A percentile compares a stretch with the other conserved stretches of the same genome.
Evolutionary conservation across 2,888 invertebrate species (phyloP).

Genomic region (Trachelus tabidus): DNA sequence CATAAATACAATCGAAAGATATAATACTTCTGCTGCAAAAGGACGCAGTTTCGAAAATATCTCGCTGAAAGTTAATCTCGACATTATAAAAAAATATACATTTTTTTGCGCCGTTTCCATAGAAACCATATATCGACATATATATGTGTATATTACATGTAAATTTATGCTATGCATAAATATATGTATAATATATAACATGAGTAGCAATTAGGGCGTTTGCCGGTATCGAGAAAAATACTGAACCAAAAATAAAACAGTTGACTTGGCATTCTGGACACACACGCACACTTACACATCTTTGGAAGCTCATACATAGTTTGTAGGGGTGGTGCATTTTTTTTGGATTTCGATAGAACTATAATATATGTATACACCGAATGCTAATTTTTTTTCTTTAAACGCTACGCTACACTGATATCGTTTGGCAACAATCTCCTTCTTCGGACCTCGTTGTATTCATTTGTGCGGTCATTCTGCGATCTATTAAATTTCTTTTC

Average conservation of each 20-base stretch:
- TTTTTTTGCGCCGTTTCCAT: not conserved
- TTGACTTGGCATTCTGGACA: slow-evolving; percentile 52
- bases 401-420: slow-evolving; percentile 55
- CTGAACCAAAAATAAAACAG: slow-evolving; percentile 25
- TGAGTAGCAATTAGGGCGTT: not conserved
- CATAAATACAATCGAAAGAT: slow-evolving; percentile 25
- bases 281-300: slow-evolving; percentile 41
- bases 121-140: slow-evolving; percentile 3
- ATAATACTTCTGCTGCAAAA: slow-evolving; percentile 29
- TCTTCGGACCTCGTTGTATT: slow-evolving; percentile 49
- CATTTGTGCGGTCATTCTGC: slow-evolving; percentile 46
- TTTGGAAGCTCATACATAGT: slow-evolving; percentile 54
- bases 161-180: not conserved
- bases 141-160: slow-evolving; percentile 7
- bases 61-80: slow-evolving; percentile 25
- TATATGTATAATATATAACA: not conserved
- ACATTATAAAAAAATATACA: slow-evolving; percentile 11
- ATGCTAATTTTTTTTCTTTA: slow-evolving; percentile 38
- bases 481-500: not conserved
- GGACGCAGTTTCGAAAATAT: slow-evolving; percentile 36
- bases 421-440: slow-evolving; percentile 55
- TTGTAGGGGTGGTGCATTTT: slow-evolving; percentile 22
- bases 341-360: slow-evolving; percentile 35
- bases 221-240: not conserved
- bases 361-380: slow-evolving; percentile 48